Percentiles rank a stretch among this genome's conserved stretches.
Evolutionary conservation across 2,113 vertebrate genomes (phyloP).

Genomic region (Vanacampus margaritifer): DNA sequence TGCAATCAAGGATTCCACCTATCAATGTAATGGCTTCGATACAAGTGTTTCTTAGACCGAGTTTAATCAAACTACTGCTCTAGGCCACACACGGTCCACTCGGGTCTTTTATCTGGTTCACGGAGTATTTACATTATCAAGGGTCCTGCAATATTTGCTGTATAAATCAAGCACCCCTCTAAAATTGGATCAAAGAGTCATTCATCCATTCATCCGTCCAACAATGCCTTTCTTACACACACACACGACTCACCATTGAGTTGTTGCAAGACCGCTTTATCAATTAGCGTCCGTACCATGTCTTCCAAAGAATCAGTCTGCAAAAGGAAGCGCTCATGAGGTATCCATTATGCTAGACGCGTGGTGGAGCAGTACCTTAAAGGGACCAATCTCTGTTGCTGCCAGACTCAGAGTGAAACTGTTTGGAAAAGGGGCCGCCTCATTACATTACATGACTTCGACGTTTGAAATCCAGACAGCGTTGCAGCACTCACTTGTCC

Average conservation of each 20-base stretch:
- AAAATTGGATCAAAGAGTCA: too few relatives aligned
- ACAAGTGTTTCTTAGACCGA: too few relatives aligned
- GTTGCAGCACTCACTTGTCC: slow-evolving; percentile 48
- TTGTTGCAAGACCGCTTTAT: background rate
- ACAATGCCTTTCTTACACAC: background rate
- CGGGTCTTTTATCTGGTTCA: too few relatives aligned
- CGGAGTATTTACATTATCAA: too few relatives aligned
- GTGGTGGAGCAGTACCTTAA: slow-evolving; percentile 48
- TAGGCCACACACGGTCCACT: too few relatives aligned
- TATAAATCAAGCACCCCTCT: too few relatives aligned
- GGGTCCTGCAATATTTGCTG: too few relatives aligned
- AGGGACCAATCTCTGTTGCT: slow-evolving; percentile 45
- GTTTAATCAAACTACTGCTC: too few relatives aligned
- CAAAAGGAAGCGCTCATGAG: slow-evolving; percentile 11
- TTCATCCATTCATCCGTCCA: too few relatives aligned
- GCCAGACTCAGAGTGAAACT: slow-evolving; percentile 53
- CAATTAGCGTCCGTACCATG: accelerated
- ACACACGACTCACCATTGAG: slow-evolving; percentile 51
- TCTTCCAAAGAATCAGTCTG: slow-evolving; percentile 44
- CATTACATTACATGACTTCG: background rate
- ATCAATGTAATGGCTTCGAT: background rate
- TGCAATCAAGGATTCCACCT: background rate
- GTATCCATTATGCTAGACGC: background rate
- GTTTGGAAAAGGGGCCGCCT: slow-evolving; percentile 4
- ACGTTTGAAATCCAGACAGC: background rate